Base-by-base conservation (phyloP, 64 coral and sea anemone genomes). In the Acropora yongei region DNA sequence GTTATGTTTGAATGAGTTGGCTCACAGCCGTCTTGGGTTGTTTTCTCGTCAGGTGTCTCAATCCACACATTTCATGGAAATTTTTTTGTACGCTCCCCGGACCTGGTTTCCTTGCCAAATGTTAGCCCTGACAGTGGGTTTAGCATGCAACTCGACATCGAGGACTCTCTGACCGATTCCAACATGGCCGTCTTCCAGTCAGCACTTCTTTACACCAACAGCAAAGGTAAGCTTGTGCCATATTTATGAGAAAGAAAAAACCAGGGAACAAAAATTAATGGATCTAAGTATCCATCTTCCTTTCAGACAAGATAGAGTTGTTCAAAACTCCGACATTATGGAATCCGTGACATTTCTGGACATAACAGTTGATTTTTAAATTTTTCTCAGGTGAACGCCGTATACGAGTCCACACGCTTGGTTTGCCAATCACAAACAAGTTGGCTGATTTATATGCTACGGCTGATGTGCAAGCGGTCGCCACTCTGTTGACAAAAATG, bases 11-110 rank as follows among this genome's bases (percentile, higher is more conserved):
- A 30, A 30, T 30, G 30, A 30, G 30, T 30, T 0, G 47, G 12
- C 0, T 55, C 4, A 5, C 67, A 2, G 8, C 9, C 45, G 18
- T 1, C 13, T 41, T 19, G n/a, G 48, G 14, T 69, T 40, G 5
- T 55, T 81, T 82, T 57, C 77, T 58, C 80, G 63, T 12, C 84
- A 99, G 97, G 97, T 10, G 83, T 99, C 41, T 92, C 89, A 47
- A 99, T 99, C 46, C 97, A 99, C 85, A 99, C 97, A 3, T 99
- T 99, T 71, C 97, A 99, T 86, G 97, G 97, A 8, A 99, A 99
- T 49, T 99, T 99, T 91, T 99, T 99, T 71, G 97, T 99, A 42
- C 97, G 97, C 18, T 99, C 97, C 18, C 96, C 97, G 87, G 97
- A 99, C 49, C 89, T 99, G 17, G 94, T 99, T 18, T 99, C 97